These are phyloP conservation scores for Ganaspis brasiliensis DNA, from an alignment of 2,888 invertebrate species.

Conservation along the genomic window DNA sequence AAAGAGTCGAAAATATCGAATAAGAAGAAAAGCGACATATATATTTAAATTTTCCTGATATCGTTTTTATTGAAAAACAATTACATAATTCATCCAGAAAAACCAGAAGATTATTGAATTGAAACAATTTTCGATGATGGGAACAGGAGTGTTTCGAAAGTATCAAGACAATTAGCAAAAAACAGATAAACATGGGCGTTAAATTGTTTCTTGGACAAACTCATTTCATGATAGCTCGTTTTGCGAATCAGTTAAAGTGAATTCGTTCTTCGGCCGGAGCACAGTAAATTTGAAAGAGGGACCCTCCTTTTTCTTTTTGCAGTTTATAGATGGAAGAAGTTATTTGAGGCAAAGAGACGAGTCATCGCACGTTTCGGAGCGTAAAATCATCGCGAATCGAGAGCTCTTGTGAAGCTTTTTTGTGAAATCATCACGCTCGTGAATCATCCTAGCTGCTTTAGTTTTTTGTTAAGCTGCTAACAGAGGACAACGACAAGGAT, in stretches of 20 bases:
- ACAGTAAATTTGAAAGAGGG: conserved; percentile 47
- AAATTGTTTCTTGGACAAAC: conserved; percentile 40
- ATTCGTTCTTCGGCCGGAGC: conserved; percentile 30
- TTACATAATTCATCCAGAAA: too few species aligned
- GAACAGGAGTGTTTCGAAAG: neutral
- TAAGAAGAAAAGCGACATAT: too few species aligned
- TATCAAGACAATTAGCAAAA: neutral
- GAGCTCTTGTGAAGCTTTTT: conserved; percentile 44
- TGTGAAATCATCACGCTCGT: conserved; percentile 57
- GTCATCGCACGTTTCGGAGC: conserved; percentile 47
- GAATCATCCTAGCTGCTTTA: conserved; percentile 67
- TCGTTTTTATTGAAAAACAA: too few species aligned
- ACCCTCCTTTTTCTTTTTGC: conserved; percentile 7
- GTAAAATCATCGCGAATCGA: conserved; percentile 53
- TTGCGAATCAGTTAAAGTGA: conserved; percentile 23
- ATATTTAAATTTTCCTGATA: too few species aligned
- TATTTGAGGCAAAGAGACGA: conserved; percentile 23
- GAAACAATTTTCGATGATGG: neutral
- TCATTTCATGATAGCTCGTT: conserved; percentile 29
- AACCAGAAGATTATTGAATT: too few species aligned
- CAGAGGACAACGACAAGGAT: conserved; percentile 58
- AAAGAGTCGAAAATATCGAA: too few species aligned
- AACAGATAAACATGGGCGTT: conserved; percentile 13
- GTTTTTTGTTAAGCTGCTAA: conserved; percentile 68
- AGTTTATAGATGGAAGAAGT: conserved; percentile 14